Evolutionary conservation across 2,888 invertebrate species (phyloP).

Genomic region (Leptopilina myrica): DNA sequence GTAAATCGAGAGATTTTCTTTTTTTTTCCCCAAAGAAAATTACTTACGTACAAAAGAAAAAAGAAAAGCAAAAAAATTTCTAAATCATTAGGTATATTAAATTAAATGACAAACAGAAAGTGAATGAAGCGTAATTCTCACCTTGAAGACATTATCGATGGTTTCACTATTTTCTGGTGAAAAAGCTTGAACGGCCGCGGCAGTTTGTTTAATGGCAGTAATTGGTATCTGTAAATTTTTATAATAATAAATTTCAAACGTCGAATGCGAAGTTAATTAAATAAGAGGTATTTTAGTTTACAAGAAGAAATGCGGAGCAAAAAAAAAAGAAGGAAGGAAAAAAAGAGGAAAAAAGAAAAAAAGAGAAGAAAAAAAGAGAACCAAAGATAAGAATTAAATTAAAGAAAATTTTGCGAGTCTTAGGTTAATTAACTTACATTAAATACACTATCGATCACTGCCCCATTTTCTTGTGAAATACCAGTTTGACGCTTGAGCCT

Average conservation of each 20-base stretch:
- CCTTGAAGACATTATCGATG: constrained; percentile 68
- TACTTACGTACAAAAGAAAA: not conserved
- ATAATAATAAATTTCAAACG: not conserved
- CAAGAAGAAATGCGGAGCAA: not conserved
- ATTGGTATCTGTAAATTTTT: constrained; percentile 68
- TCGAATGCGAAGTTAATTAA: not conserved
- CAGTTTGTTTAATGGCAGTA: constrained; percentile 67
- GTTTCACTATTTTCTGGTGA: constrained; percentile 64
- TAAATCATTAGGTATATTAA: constrained; percentile 1
- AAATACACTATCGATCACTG: constrained; percentile 65
- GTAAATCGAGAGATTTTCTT: constrained; percentile 2
- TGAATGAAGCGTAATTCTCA: constrained; percentile 49
- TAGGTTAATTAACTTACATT: constrained; percentile 62
- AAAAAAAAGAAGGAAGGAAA: not conserved
- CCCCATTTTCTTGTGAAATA: constrained; percentile 47
- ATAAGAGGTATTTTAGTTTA: not conserved
- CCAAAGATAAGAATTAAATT: not conserved
- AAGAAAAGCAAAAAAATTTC: not conserved
- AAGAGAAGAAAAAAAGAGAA: not conserved
- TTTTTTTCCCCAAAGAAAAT: too few species aligned
- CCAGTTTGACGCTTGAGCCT: constrained; percentile 59
- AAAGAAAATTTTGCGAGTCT: constrained; percentile 11
- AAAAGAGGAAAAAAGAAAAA: too few species aligned
- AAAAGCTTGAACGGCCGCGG: constrained; percentile 65
- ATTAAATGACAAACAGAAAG: constrained; percentile 37